A percentile compares a stretch with the other conserved stretches of the same genome.
Conservation (phyloP, 2,888 invertebrate species). For the Lasioglossum calceatum region DNA sequence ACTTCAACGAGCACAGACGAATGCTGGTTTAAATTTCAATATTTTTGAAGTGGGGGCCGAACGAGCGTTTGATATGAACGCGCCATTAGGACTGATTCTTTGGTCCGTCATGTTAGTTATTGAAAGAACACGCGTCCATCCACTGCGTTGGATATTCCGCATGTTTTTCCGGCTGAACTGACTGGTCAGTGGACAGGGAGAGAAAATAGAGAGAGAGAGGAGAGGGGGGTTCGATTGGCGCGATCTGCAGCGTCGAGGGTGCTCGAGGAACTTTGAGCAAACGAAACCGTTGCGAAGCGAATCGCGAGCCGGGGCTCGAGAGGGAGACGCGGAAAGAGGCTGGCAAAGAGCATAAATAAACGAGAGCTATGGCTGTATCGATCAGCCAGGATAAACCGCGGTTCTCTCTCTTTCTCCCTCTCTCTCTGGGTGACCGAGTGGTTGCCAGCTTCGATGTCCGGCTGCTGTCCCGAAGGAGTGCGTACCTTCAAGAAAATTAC, state of each 20-base stretch:
- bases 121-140: background rate
- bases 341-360: constrained; percentile 58
- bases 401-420: background rate
- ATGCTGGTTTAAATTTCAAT: no score
- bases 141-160: background rate
- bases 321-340: constrained; percentile 12
- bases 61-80: no score
- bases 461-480: constrained; percentile 27
- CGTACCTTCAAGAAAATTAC: constrained; percentile 1
- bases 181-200: background rate
- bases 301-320: background rate
- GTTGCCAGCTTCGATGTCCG: constrained; percentile 3
- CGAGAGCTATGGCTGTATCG: constrained; percentile 60
- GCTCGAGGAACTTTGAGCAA: constrained; percentile 27
- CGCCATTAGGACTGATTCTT: background rate
- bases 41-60: no score
- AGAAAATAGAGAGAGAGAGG: background rate
- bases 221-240: background rate
- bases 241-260: constrained; percentile 1
- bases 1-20: no score
- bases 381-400: constrained; percentile 55
- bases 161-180: background rate
- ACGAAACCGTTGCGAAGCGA: background rate
- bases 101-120: no score
- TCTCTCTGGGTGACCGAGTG: constrained; percentile 22